Base-by-base conservation (phyloP, 1,140 invertebrate species). In the Temnothorax curvispinosus region DNA sequence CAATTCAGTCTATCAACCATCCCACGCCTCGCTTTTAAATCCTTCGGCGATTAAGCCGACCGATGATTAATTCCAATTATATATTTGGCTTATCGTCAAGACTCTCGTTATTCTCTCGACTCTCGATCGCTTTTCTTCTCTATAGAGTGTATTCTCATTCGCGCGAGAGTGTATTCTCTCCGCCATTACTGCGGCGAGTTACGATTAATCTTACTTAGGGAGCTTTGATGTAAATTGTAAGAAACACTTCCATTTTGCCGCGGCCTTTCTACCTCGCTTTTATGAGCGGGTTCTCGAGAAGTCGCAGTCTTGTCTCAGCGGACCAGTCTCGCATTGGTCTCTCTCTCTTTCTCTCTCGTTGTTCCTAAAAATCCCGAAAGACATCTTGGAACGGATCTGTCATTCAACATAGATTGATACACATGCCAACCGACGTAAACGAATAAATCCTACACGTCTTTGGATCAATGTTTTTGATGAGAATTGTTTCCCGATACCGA, bases 121-220 rank as follows among this genome's bases (percentile, higher is more conserved):
- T 64, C 38, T 35, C 60, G 27, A 72, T 27, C 47, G 50, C n/a
- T 44, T 84, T 58, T 15, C 18, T n/a, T 84, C 8, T 41, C 15
- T 11, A 18, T 8, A 50, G n/a, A 65, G 13, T 78, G 15, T 32
- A 85, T 85, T 54, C 41, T 21, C n/a, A 58, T 50, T 89, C 41
- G 35, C 21, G 58, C 27, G 27, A 50, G n/a, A 65, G 13, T 65
- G 15, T 32, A 85, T 85, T 54, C 41, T 21, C 69, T 50, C 3
- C 11, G 38, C 52, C 54, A 9, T 86, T 58, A 56, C 56, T 72
- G 50, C 58, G 27, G 41, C 76, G 35, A 64, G 56, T 86, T 74
- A 81, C 85, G 85, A 89, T 90, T 90, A 90, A 90, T 89, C 89
- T 89, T 90, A 82, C 76, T 89, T 89, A 87, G 62, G 41, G 50